phyloP scores from a whole-genome alignment of 1,140 invertebrate genomes.

The Drosophila bocqueti region DNA sequence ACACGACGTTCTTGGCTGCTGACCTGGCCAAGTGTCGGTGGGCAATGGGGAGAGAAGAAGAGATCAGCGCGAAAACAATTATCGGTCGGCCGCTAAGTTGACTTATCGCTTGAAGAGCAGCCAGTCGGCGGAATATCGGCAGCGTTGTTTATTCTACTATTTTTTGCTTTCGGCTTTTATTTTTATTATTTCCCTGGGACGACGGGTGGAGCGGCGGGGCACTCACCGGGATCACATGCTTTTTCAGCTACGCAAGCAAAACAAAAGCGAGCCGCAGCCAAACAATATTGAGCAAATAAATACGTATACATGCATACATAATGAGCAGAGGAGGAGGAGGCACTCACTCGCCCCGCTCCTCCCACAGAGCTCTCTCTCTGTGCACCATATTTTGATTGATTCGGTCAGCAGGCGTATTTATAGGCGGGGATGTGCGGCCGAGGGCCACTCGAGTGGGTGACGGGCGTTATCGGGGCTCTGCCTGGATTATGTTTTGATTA shows the following conservation, averaged over 20 bases:
- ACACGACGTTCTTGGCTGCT: constrained; percentile 26
- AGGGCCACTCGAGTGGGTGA: constrained; percentile 49
- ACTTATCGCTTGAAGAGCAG: constrained; percentile 29
- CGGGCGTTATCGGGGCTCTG: constrained; percentile 57
- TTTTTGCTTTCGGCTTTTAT: constrained; percentile 51
- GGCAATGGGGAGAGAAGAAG: background rate
- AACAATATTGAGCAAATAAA: constrained; percentile 77
- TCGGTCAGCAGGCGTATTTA: constrained; percentile 45
- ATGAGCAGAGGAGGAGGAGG: constrained; percentile 29
- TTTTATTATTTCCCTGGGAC: constrained; percentile 44
- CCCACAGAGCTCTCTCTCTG: constrained; percentile 5
- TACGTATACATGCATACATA: constrained; percentile 35
- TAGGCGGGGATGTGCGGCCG: constrained; percentile 24
- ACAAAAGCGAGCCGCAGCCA: constrained; percentile 73
- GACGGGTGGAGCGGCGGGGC: constrained; percentile 22
- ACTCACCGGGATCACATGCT: constrained; percentile 78
- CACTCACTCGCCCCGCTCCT: background rate
- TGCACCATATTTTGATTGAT: constrained; percentile 68
- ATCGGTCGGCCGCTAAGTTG: constrained; percentile 61
- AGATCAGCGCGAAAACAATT: constrained; percentile 60
- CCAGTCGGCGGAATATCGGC: constrained; percentile 9
- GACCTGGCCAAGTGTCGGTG: constrained; percentile 41
- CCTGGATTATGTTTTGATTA: constrained; percentile 69
- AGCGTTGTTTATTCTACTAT: constrained; percentile 55
- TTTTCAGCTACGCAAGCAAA: constrained; percentile 83